Conservation (phyloP, 30 jellyfish, hydroid and myxozoan genomes). For the Haliclystus octoradiatus region DNA sequence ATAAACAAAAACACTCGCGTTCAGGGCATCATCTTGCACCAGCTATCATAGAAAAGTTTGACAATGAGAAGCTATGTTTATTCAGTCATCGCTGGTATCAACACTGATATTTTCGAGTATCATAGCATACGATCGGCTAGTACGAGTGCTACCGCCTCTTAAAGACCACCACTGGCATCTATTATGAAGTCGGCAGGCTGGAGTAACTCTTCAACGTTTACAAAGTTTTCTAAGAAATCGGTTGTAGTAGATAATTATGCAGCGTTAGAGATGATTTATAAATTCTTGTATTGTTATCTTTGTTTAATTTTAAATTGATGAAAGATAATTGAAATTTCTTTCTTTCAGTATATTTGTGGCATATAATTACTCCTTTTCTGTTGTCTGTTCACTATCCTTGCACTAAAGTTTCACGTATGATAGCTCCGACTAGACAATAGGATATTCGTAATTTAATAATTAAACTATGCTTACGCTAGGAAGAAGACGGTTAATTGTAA, state of each 20-base stretch:
- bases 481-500: background rate
- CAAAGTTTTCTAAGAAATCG: slow-evolving; percentile 23
- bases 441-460: background rate
- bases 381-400: background rate
- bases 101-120: slow-evolving; percentile 11
- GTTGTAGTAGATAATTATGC: slow-evolving; percentile 11
- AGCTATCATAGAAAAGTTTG: background rate
- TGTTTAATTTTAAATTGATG: too few relatives aligned
- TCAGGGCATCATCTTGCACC: background rate
- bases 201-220: slow-evolving; percentile 25
- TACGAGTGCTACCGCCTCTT: background rate
- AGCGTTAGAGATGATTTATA: too few relatives aligned
- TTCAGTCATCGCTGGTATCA: slow-evolving; percentile 17
- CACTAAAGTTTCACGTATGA: background rate
- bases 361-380: too few relatives aligned
- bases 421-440: slow-evolving; percentile 3
- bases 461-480: background rate
- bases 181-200: slow-evolving; percentile 23
- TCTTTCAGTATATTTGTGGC: too few relatives aligned
- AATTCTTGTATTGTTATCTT: background rate
- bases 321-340: too few relatives aligned
- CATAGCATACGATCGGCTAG: slow-evolving; percentile 15
- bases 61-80: background rate
- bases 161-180: background rate
- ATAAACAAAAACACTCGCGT: background rate